Evolutionary conservation across 2,113 vertebrate species (phyloP), one percentile per base, ranked within the genome.

Genomic region (Rhipidura dahli): DNA sequence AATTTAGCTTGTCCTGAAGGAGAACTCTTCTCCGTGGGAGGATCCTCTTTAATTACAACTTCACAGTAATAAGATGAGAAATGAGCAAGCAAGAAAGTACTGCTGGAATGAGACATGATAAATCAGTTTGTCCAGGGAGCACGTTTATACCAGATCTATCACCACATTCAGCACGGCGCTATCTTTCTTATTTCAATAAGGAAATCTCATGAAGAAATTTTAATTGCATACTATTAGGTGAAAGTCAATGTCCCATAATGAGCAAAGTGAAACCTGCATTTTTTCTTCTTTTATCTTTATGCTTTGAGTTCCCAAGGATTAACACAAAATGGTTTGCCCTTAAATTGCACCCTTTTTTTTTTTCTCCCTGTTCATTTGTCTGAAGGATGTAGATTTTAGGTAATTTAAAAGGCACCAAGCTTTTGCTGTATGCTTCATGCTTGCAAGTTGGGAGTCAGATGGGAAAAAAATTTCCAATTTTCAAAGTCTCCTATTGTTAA

Each of bases 21-120:
- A 97, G 97, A 97, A 81, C 96, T 95, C 94, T 96, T 83, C 86
- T 83, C 94, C 35, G 96, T 95, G 97, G 97, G 97, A 97, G 97
- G 97, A 93, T 97, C 97, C 95, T 94, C 97, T 98, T 98, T 98
- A 98, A 98, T 98, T 98, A 98, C 97, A 97, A 97, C 96, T 97
- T 97, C 94, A 95, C 96, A 95, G 97, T 98, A 98, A 98, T 98
- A 98, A 98, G 98, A 98, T 98, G 97, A 98, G 98, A 97, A 98
- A 98, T 97, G 97, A 97, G 96, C 94, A 93, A 96, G 97, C 93
- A 92, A 96, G 95, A 76, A 95, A 96, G 95, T 94, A 83, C 96
- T 97, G 97, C 96, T 94, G 93, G 95, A 98, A 97, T 97, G 96
- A 97, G 97, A 97, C 97, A 96, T 98, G 97, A 98, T 98, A 97